Conservation (phyloP, 2,113 vertebrate species). For the Phalacrocorax brasilianus region DNA sequence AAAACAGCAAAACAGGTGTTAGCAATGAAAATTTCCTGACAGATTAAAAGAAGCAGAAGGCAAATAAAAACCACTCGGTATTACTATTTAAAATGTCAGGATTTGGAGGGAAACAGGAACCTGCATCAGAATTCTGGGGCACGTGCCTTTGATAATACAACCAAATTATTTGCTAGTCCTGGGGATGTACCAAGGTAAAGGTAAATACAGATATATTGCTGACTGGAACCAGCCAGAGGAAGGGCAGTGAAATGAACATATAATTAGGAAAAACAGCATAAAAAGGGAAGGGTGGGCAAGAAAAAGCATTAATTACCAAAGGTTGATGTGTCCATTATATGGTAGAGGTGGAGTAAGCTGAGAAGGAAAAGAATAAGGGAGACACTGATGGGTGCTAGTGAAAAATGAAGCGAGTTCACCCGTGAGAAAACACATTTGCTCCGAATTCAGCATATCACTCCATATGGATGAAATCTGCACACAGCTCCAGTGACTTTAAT, state of each 20-base stretch:
- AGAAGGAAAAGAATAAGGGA: neutral
- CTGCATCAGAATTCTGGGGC: neutral
- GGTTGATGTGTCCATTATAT: neutral
- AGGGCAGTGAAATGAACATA: neutral
- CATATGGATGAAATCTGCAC: neutral
- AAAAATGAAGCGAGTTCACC: neutral
- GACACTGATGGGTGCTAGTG: too few relatives aligned
- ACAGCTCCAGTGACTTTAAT: neutral
- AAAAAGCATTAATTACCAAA: neutral
- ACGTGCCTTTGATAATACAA: neutral
- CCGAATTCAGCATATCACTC: neutral
- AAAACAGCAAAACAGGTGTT: neutral
- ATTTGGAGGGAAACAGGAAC: neutral
- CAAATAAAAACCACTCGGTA: neutral
- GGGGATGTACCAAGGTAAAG: neutral
- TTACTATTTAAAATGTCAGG: neutral
- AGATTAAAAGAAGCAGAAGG: neutral
- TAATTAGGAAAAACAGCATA: neutral
- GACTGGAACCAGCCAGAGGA: neutral
- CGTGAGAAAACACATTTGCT: neutral
- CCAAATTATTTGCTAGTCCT: neutral
- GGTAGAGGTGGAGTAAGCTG: neutral
- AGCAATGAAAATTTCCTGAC: neutral
- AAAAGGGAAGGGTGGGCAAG: neutral
- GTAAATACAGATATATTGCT: neutral